Conservation (phyloP, 2,113 vertebrate genomes). For the Beaufortia kweichowensis region DNA sequence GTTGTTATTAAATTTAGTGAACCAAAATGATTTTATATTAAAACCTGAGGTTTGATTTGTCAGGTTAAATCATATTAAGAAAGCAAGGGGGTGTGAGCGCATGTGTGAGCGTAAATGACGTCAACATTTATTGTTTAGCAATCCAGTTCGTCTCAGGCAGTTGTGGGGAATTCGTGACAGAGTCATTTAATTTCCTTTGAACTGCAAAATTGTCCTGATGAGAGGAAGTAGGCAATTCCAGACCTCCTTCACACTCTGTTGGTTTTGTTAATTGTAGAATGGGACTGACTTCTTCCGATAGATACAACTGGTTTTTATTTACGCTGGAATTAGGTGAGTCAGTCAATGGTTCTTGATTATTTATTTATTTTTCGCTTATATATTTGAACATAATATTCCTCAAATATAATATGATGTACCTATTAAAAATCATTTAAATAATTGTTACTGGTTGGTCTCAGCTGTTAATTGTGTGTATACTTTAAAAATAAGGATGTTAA, state of each 20-base stretch:
- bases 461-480: not conserved
- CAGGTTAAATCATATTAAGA: slow-evolving; percentile 4
- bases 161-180: not conserved
- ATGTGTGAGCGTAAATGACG: not conserved
- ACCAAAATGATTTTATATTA: not conserved
- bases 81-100: not conserved
- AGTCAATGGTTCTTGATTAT: slow-evolving; percentile 25
- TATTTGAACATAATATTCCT: too few species aligned
- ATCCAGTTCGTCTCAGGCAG: not conserved
- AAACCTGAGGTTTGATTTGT: not conserved
- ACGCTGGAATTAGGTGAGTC: slow-evolving; percentile 84
- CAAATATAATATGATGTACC: too few species aligned
- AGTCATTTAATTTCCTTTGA: slow-evolving; percentile 43
- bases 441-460: too few species aligned
- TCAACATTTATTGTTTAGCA: not conserved
- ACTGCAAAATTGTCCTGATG: slow-evolving; percentile 79
- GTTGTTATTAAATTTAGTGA: not conserved
- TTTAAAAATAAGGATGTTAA: not conserved
- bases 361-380: not conserved
- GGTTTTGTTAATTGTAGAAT: slow-evolving; percentile 87
- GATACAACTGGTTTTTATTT: slow-evolving; percentile 82
- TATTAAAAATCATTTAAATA: too few species aligned
- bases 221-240: slow-evolving; percentile 46
- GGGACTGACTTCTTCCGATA: slow-evolving; percentile 87
- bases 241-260: slow-evolving; percentile 73